Evolutionary conservation across 1,140 invertebrate species (phyloP), one percentile per base, ranked within the genome.

Genomic region (Streblospio benedicti): DNA sequence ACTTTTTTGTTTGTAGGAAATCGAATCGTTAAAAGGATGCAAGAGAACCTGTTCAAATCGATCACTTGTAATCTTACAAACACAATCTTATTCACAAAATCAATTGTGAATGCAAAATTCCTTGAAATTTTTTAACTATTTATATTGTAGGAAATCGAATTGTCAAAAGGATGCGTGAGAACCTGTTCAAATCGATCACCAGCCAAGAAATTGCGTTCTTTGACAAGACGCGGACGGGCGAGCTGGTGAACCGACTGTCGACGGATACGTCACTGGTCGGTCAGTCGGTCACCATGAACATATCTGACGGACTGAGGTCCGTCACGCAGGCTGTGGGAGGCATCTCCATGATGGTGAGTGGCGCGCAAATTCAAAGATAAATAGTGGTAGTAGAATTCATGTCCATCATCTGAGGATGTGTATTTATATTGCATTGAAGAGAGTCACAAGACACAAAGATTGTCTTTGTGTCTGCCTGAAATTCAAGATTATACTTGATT

Each of bases 141-240:
- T 44, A 52, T 59, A 32, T 35, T 47, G 55, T 30, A 57, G 53
- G 51, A 30, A 61, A 49, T 50, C 5, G 53, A 28, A 57, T 65
- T 35, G 47, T 55, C 12, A 44, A 58, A 33, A 20, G 59, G 33
- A 52, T 57, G 1, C 82, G 94, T 49, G 86, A 86, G 63, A 84
- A 85, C 62, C 82, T 94, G 0, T 98, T 93, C 78, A 76, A 81
- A 3, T 85, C 90, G 1, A 89, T 98, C 67, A 77, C 97, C 50
- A 83, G 81, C 51, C 93, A 98, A 79, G 94, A 98, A 76, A 83
- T 90, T 33, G 87, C 86, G 4, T 97, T 94, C 84, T 98, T 97
- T 78, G 91, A 97, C 68, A 87, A 84, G 66, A 87, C 86, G 31
- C 91, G 89, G 67, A 96, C 93, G 16, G 95, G 95, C n/a, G 94